Percentiles rank a stretch among this genome's conserved stretches.
phyloP scores from a whole-genome alignment of 2,113 vertebrate species.

The Catharus fuscescens region DNA sequence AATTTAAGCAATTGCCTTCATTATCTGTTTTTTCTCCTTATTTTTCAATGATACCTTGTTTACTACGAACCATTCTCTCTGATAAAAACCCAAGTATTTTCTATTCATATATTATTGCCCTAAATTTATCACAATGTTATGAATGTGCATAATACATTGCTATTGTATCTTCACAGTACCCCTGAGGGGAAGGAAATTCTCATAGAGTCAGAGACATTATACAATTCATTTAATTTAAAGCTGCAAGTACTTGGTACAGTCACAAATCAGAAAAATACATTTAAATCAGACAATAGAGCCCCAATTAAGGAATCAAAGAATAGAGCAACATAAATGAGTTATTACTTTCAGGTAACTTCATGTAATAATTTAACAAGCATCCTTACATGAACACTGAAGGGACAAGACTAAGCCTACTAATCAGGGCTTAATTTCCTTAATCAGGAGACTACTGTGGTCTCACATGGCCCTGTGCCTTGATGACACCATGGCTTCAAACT shows the following conservation, averaged over 20 bases:
- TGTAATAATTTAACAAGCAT: neutral
- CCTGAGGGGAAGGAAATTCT: neutral
- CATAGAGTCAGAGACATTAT: neutral
- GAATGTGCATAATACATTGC: neutral
- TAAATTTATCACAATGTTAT: neutral
- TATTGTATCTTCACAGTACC: neutral
- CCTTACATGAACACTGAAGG: neutral
- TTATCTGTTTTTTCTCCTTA: neutral
- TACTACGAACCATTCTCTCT: neutral
- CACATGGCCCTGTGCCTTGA: neutral
- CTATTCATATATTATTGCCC: neutral
- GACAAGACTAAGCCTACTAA: neutral
- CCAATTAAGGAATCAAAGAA: neutral
- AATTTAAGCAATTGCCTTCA: neutral
- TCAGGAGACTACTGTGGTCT: neutral
- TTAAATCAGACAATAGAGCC: neutral
- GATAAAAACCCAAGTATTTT: neutral
- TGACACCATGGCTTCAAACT: neutral
- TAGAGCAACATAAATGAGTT: neutral
- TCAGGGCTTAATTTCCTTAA: neutral
- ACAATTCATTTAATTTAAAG: neutral
- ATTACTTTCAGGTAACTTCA: neutral
- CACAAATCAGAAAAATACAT: neutral
- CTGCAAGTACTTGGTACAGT: neutral
- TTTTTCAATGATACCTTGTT: neutral